Evolutionary conservation across 2,113 vertebrate genomes (phyloP).

Genomic region (Poecilia latipinna): DNA sequence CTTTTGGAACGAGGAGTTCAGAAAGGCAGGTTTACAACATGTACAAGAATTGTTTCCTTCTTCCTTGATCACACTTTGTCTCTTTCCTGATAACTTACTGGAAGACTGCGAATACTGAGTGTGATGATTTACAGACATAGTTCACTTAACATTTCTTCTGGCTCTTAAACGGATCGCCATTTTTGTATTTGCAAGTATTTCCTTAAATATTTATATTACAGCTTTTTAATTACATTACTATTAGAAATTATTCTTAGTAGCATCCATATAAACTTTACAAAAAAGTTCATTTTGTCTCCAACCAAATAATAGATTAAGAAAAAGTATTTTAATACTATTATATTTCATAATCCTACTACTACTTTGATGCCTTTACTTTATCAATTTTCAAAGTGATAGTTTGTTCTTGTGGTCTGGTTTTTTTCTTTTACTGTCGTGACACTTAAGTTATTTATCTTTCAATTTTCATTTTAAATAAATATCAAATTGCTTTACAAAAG

Average conservation of each 20-base stretch:
- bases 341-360: not conserved
- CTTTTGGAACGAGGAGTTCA: not conserved
- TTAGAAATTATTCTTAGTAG: not conserved
- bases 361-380: too few relatives aligned
- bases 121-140: not conserved
- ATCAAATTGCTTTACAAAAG: not conserved
- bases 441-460: not conserved
- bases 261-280: not conserved
- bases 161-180: not conserved
- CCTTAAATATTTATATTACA: not conserved
- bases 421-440: too few relatives aligned
- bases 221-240: not conserved
- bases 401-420: not conserved
- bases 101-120: not conserved
- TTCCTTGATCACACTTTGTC: constrained; percentile 29
- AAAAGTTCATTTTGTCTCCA: too few relatives aligned
- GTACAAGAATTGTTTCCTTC: constrained; percentile 22
- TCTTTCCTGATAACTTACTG: constrained; percentile 13
- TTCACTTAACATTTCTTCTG: not conserved
- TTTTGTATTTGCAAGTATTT: too few relatives aligned
- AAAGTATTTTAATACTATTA: not conserved
- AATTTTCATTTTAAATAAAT: not conserved
- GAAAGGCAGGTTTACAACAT: not conserved
- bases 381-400: not conserved
- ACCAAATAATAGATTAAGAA: not conserved